A percentile compares a stretch with the other conserved stretches of the same genome.
These are phyloP conservation scores for Bovichtus variegatus DNA, from an alignment of 2,797 vertebrate genomes.

Conservation along the genomic window DNA sequence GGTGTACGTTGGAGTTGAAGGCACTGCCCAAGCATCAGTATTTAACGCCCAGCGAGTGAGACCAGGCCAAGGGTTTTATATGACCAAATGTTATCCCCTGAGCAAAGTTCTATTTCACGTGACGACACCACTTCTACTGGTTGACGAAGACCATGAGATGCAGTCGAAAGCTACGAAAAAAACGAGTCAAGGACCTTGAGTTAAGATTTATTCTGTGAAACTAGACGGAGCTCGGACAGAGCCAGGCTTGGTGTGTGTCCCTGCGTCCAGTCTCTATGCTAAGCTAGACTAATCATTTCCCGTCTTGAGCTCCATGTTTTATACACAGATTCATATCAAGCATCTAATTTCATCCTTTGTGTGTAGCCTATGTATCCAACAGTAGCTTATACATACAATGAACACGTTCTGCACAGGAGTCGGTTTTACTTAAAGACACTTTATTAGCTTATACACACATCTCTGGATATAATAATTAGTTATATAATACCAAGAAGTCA, in stretches of 20 bases:
- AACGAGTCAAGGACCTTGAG: no score
- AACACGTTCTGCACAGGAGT: neutral
- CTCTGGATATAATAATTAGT: constrained; percentile 81
- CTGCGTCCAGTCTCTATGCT: neutral
- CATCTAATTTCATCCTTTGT: no score
- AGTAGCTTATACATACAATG: neutral
- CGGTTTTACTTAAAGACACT: constrained; percentile 82
- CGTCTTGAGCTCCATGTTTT: no score
- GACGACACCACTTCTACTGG: neutral
- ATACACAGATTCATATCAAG: no score
- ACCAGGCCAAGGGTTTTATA: no score
- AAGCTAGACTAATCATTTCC: neutral
- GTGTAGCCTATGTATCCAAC: neutral
- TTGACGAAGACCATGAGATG: neutral
- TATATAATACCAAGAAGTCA: constrained; percentile 83
- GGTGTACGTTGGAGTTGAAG: no score
- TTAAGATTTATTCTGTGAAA: neutral
- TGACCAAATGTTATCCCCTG: neutral
- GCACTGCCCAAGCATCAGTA: no score
- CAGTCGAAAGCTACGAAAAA: neutral
- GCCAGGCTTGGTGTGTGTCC: neutral
- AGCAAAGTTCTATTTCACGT: neutral
- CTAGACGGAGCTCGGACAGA: no score
- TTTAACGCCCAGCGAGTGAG: no score
- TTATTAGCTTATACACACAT: constrained; percentile 85